Evolutionary conservation across 1,140 invertebrate genomes (phyloP).

Genomic region (Nebria ingens): DNA sequence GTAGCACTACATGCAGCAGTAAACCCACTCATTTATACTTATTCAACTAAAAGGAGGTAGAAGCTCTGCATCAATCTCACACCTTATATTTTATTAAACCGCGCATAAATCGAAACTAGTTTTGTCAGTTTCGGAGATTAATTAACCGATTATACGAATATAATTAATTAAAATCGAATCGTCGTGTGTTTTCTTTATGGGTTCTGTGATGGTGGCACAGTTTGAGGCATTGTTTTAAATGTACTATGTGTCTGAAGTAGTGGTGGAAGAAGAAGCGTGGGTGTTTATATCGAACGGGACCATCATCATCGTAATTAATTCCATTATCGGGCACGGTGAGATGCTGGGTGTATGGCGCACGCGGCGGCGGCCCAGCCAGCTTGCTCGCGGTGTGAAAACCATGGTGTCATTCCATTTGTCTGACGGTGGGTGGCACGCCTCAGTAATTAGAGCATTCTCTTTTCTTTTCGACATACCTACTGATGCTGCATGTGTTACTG

Average conservation of each 20-base stretch:
- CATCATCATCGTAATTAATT: conserved; percentile 9
- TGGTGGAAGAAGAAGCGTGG: too few species aligned
- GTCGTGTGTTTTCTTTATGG: neutral
- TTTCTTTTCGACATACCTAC: neutral
- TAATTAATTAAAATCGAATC: neutral
- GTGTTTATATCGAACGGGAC: neutral
- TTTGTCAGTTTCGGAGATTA: neutral
- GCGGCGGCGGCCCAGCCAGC: too few species aligned
- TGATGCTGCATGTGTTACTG: too few species aligned
- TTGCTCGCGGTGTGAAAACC: conserved; percentile 5
- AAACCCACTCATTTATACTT: neutral
- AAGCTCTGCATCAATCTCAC: neutral
- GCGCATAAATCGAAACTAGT: neutral
- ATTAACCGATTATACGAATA: neutral
- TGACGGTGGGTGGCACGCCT: conserved; percentile 1
- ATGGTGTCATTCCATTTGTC: conserved; percentile 5
- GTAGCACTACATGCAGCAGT: neutral
- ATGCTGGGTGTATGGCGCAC: neutral
- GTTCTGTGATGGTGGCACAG: too few species aligned
- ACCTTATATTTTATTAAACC: neutral
- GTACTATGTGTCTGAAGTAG: too few species aligned
- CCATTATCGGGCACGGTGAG: neutral
- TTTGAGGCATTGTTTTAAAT: neutral
- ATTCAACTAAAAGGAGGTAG: too few species aligned
- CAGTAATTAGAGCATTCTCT: conserved; percentile 7